These are phyloP conservation scores for Zaprionus tsacasi DNA, from an alignment of 1,140 invertebrate species.

Conservation along the genomic window DNA sequence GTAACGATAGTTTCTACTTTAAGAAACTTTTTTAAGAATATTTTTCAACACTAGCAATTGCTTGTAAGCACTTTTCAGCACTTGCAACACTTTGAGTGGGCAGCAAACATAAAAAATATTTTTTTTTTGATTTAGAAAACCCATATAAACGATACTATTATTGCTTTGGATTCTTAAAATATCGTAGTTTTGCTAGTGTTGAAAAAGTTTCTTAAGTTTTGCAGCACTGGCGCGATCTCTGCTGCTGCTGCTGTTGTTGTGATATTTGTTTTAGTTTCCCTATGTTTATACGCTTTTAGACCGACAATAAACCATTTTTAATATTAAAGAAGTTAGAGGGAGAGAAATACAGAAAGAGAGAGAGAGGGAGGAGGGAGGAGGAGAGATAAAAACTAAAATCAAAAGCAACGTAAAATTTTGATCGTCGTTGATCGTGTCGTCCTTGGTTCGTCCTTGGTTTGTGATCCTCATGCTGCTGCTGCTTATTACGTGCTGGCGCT, in stretches of 20 bases:
- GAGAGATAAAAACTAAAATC: constrained; percentile 1
- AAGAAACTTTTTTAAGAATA: no score
- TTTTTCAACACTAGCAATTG: no score
- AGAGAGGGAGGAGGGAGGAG: not conserved
- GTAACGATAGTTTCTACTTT: no score
- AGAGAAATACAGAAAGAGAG: not conserved
- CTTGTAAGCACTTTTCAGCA: no score
- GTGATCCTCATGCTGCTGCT: not conserved
- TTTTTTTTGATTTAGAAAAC: no score
- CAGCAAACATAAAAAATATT: no score
- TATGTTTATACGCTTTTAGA: not conserved
- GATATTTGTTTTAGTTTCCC: no score
- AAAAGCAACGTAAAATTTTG: constrained; percentile 12
- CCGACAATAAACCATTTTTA: not conserved
- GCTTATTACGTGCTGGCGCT: constrained; percentile 48
- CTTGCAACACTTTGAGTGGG: no score
- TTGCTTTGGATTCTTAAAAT: no score
- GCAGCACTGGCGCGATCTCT: not conserved
- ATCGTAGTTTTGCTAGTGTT: no score
- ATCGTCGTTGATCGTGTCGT: constrained; percentile 16
- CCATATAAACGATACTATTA: no score
- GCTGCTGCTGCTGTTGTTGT: constrained; percentile 6
- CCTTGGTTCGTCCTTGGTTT: not conserved
- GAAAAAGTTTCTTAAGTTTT: no score
- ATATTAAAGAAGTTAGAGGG: not conserved